A percentile compares a stretch with the other conserved stretches of the same genome.
These are phyloP conservation scores for Nerophis ophidion DNA, from an alignment of 2,113 vertebrate species.

Conservation along the genomic window DNA sequence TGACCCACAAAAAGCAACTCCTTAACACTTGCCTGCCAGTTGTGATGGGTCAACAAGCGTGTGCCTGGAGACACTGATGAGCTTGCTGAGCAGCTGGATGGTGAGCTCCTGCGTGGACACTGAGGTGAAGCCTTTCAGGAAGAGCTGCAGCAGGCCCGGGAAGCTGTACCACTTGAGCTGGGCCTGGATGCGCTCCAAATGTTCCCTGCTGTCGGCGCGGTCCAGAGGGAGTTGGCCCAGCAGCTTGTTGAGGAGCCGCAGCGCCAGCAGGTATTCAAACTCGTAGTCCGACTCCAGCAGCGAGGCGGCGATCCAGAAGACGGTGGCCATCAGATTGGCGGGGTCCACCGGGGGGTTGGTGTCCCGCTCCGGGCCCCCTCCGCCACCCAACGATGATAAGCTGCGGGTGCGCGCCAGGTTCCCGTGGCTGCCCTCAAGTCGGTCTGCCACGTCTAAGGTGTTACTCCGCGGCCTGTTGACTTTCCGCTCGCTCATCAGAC, in stretches of 20 bases:
- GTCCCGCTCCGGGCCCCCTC: constrained; percentile 56
- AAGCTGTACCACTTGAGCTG: constrained; percentile 95
- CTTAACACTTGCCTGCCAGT: constrained; percentile 77
- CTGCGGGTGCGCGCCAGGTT: constrained; percentile 93
- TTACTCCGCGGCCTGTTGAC: constrained; percentile 87
- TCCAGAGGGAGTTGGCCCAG: constrained; percentile 93
- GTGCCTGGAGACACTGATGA: constrained; percentile 88
- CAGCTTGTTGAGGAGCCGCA: constrained; percentile 91
- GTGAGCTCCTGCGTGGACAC: constrained; percentile 95
- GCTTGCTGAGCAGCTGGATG: constrained; percentile 93
- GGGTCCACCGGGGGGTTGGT: constrained; percentile 84
- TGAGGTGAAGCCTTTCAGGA: constrained; percentile 97
- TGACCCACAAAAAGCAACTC: too few relatives aligned
- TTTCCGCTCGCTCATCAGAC: constrained; percentile 80
- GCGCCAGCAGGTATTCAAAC: constrained; percentile 94
- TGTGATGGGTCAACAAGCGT: constrained; percentile 88
- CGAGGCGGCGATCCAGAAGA: constrained; percentile 95
- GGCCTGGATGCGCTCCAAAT: constrained; percentile 85
- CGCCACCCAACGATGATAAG: constrained; percentile 87
- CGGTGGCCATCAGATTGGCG: constrained; percentile 89
- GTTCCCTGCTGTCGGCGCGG: constrained; percentile 85
- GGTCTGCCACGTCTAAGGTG: constrained; percentile 91
- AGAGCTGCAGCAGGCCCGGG: constrained; percentile 93
- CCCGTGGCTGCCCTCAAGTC: constrained; percentile 81
- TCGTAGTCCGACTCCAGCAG: constrained; percentile 97